Percentiles rank a stretch among this genome's conserved stretches.
These are phyloP conservation scores for Hirtodrosophila confusa DNA, from an alignment of 2,888 invertebrate species.

Conservation along the genomic window DNA sequence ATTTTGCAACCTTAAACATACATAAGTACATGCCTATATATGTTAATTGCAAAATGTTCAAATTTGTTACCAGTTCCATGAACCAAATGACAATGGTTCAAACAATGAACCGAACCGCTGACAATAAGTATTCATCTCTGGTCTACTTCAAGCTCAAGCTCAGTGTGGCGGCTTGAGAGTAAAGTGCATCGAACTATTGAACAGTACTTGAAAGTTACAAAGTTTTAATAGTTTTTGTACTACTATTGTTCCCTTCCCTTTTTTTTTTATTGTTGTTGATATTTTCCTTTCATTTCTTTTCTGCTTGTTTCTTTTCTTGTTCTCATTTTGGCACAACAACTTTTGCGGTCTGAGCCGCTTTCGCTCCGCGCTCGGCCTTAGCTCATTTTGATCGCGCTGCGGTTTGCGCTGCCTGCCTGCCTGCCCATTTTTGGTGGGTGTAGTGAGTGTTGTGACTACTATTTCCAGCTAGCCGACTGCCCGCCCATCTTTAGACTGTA, in stretches of 20 bases:
- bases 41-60: too few species aligned
- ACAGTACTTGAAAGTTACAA: conserved; percentile 6
- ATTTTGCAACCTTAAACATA: too few species aligned
- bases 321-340: conserved; percentile 49
- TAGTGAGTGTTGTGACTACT: conserved; percentile 16
- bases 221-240: conserved; percentile 22
- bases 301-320: conserved; percentile 17
- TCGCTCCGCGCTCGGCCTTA: conserved; percentile 38
- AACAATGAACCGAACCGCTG: too few species aligned
- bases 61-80: too few species aligned
- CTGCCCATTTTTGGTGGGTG: conserved; percentile 73
- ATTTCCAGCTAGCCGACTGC: conserved; percentile 21
- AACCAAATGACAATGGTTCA: too few species aligned
- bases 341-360: conserved; percentile 53
- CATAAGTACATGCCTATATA: too few species aligned
- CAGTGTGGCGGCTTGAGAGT: too few species aligned
- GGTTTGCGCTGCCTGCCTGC: conserved; percentile 53
- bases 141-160: too few species aligned
- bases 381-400: conserved; percentile 23
- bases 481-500: conserved; percentile 11
- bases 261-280: conserved; percentile 21
- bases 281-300: conserved; percentile 15
- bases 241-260: conserved; percentile 19
- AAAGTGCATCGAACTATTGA: background rate
- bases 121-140: too few species aligned